Conservation (phyloP, 1,140 invertebrate genomes). For the Drosophila triauraria region DNA sequence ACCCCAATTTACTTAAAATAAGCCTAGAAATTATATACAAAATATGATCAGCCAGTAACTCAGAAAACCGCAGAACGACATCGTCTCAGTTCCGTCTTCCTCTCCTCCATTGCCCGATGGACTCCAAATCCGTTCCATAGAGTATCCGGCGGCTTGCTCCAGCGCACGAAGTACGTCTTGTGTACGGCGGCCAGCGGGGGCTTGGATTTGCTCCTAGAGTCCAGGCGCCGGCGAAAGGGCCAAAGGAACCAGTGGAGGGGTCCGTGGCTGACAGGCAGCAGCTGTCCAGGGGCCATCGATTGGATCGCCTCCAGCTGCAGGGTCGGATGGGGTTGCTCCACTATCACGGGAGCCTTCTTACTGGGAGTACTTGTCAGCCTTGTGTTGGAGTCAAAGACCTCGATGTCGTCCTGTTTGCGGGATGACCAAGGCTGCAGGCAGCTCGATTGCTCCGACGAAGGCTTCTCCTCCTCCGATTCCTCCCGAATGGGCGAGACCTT, state of each 20-base stretch:
- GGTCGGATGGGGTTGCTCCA: constrained; percentile 49
- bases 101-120: constrained; percentile 13
- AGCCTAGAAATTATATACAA: constrained; percentile 43
- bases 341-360: constrained; percentile 35
- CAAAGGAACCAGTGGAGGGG: constrained; percentile 68
- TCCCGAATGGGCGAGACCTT: constrained; percentile 65
- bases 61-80: constrained; percentile 75
- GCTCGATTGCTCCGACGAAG: not conserved
- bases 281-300: not conserved
- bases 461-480: constrained; percentile 35
- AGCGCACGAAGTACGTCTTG: constrained; percentile 77
- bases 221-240: constrained; percentile 60
- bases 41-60: constrained; percentile 9
- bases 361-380: not conserved
- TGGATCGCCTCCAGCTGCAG: constrained; percentile 61
- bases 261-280: constrained; percentile 27
- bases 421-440: constrained; percentile 12
- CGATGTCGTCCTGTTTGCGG: not conserved
- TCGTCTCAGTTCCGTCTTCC: constrained; percentile 49
- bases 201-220: constrained; percentile 8
- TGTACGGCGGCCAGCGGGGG: constrained; percentile 62
- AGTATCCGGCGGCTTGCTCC: constrained; percentile 75
- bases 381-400: constrained; percentile 9
- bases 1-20: constrained; percentile 1
- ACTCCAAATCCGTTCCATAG: constrained; percentile 71